Percentiles rank a stretch among this genome's conserved stretches.
These are phyloP conservation scores for Rhagoletis pomonella DNA, from an alignment of 1,140 invertebrate species.

Conservation along the genomic window DNA sequence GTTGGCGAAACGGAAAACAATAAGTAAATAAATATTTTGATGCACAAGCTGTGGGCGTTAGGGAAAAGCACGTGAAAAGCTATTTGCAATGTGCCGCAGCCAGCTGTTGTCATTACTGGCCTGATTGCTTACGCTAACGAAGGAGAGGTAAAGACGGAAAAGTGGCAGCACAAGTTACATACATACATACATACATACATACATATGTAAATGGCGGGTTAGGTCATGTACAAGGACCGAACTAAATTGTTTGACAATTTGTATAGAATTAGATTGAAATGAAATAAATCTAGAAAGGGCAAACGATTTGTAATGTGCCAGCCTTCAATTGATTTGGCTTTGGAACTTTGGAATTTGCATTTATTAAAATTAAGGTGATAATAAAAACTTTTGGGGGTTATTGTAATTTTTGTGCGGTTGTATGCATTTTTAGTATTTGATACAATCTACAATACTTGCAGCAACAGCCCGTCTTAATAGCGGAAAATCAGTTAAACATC, in stretches of 20 bases:
- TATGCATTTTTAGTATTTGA: no score
- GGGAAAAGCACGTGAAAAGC: not conserved
- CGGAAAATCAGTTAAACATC: no score
- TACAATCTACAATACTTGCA: no score
- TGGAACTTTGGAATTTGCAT: no score
- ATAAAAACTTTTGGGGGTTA: no score
- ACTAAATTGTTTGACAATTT: constrained; percentile 46
- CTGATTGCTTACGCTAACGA: constrained; percentile 38
- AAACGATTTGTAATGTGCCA: constrained; percentile 30
- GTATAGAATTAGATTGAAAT: constrained; percentile 37
- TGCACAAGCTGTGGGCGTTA: not conserved
- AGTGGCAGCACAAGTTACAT: not conserved
- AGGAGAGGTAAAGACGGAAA: not conserved
- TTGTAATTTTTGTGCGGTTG: no score
- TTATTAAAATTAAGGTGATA: no score
- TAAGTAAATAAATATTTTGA: constrained; percentile 5
- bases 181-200: no score
- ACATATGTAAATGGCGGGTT: not conserved
- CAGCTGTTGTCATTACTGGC: constrained; percentile 46
- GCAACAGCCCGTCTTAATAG: no score
- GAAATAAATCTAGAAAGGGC: constrained; percentile 32
- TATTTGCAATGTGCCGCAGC: constrained; percentile 43
- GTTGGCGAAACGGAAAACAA: constrained; percentile 6
- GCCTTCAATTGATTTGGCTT: not conserved
- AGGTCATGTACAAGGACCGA: constrained; percentile 2